Conservation (phyloP, 2,113 vertebrate genomes). For the Anoplopoma fimbria region DNA sequence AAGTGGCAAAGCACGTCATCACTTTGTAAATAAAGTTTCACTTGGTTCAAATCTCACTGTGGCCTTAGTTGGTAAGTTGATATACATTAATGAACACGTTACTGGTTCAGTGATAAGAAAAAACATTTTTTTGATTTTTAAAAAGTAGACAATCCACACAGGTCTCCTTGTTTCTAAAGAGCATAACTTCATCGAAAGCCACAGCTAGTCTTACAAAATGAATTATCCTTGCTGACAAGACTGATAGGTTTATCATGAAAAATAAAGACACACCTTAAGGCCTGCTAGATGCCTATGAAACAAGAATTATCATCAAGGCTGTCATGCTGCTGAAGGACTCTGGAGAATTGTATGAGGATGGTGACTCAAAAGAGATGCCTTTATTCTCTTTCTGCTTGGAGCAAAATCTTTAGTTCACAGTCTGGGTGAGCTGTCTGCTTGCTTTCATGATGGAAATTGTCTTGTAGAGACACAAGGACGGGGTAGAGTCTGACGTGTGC, state of each 20-base stretch:
- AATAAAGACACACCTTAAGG: constrained; percentile 43
- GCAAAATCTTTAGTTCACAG: constrained; percentile 77
- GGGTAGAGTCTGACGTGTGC: neutral
- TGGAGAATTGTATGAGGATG: constrained; percentile 23
- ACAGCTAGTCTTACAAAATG: constrained; percentile 25
- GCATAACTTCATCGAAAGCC: constrained; percentile 14
- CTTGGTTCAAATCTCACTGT: constrained; percentile 52
- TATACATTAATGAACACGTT: neutral
- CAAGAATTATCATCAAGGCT: constrained; percentile 28
- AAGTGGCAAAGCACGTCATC: constrained; percentile 53
- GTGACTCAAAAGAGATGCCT: constrained; percentile 65
- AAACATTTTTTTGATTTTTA: neutral
- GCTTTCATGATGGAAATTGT: constrained; percentile 40
- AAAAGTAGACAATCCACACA: constrained; percentile 22
- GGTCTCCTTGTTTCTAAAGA: neutral
- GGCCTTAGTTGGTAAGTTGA: constrained; percentile 17
- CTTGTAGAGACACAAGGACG: constrained; percentile 32
- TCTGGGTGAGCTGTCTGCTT: constrained; percentile 65
- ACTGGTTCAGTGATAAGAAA: neutral
- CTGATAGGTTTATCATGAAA: constrained; percentile 9
- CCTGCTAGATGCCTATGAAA: constrained; percentile 24
- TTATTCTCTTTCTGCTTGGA: constrained; percentile 58
- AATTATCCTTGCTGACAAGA: neutral
- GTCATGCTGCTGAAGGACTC: constrained; percentile 23
- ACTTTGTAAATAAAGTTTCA: constrained; percentile 80